Evolutionary conservation across 2,113 vertebrate species (phyloP), one percentile per base, ranked within the genome.

Genomic region (Channa maculata): DNA sequence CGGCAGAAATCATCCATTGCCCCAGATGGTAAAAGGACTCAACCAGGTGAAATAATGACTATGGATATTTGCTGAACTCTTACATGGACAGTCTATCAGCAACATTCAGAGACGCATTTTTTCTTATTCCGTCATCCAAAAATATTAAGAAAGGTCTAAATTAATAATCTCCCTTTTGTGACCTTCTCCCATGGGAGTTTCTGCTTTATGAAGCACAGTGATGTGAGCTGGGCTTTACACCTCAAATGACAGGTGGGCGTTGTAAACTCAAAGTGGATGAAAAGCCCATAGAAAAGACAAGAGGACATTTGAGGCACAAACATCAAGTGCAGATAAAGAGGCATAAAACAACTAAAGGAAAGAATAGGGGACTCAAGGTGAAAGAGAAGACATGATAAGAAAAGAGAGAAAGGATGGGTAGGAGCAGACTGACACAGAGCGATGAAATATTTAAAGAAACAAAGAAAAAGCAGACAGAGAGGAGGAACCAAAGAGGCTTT

Each of bases 161-260:
- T 91, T 68, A 91, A 88, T 88, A 84, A 86, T 79, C 48, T 65
- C 57, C 44, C 58, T 37, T 43, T 48, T 70, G 77, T 45, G 51
- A 24, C 50, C 45, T 75, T 44, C 53, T 37, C 80, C 85, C 84
- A 12, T 4, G 43, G 71, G 80, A 72, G 65, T 58, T 75, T 41
- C 65, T 80, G 86, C 79, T 91, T 89, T 87, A 75, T 89, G 83
- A 83, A 88, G 90, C 84, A 82, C 85, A 80, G 86, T 79, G 79
- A 85, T 77, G 66, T 14, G 46, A 66, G 61, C 57, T 48, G 82
- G 59, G 70, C 49, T 53, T 71, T 70, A 62, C 65, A 73, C 64
- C 66, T 50, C 7, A 3, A 64, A 33, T 13, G 67, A 49, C 55
- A 43, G 73, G 38, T 64, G 67, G 80, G 80, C 71, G 55, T 24